A percentile compares a stretch with the other conserved stretches of the same genome.
phyloP scores from a whole-genome alignment of 2,888 invertebrate species.

The Hyalella azteca region DNA sequence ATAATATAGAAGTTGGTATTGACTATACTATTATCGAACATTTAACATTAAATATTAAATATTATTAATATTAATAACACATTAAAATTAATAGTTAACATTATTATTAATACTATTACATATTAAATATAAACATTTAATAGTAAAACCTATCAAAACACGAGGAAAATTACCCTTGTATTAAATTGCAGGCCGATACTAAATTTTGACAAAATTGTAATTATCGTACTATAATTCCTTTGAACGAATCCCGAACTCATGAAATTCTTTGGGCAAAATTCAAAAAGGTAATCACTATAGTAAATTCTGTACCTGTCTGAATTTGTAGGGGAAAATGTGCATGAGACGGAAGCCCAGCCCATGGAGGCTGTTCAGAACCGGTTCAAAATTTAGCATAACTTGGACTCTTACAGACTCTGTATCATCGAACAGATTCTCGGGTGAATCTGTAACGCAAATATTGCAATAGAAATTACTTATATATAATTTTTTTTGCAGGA shows the following conservation, averaged over 20 bases:
- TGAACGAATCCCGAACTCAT: not conserved
- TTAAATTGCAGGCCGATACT: too few species aligned
- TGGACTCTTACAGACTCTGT: not conserved
- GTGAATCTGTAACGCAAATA: not conserved
- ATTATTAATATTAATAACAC: too few species aligned
- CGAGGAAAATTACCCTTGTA: too few species aligned
- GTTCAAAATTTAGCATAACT: not conserved
- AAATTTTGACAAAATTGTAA: too few species aligned
- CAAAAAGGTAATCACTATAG: not conserved
- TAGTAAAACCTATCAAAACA: too few species aligned
- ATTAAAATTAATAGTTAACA: too few species aligned
- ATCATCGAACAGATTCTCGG: not conserved
- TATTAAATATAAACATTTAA: too few species aligned
- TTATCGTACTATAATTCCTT: too few species aligned
- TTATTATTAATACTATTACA: too few species aligned
- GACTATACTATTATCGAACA: too few species aligned
- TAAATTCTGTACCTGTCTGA: constrained; percentile 43
- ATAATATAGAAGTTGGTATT: too few species aligned
- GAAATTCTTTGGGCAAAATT: not conserved
- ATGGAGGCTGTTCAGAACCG: constrained; percentile 39
- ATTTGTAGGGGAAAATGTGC: constrained; percentile 46
- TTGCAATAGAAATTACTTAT: not conserved
- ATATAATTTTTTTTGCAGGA: not conserved
- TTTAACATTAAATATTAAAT: too few species aligned
- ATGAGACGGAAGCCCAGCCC: constrained; percentile 44